phyloP scores from a whole-genome alignment of 2,797 vertebrate genomes.

The Epinephelus malabaricus region DNA sequence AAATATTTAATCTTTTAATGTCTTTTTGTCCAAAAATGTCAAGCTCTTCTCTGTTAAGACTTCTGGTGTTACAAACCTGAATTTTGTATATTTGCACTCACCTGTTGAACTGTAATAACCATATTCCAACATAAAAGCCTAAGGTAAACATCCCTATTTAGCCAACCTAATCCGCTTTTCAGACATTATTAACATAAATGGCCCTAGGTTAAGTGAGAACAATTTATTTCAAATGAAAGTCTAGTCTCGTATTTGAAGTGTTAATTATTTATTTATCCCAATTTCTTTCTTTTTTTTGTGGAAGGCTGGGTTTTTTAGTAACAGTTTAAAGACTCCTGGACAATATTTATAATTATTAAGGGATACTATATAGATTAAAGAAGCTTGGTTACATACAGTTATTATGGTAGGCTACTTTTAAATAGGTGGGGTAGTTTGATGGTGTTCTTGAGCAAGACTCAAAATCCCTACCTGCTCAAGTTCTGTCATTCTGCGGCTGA shows the following conservation, averaged over 20 bases:
- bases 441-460: not conserved
- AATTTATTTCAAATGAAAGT: not conserved
- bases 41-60: too few relatives aligned
- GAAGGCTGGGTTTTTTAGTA: too few relatives aligned
- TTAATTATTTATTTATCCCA: not conserved
- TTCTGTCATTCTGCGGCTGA: not conserved
- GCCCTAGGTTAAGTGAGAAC: not conserved
- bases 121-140: too few relatives aligned
- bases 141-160: too few relatives aligned
- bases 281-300: too few relatives aligned
- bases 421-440: not conserved
- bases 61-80: too few relatives aligned
- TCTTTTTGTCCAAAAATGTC: too few relatives aligned
- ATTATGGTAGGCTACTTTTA: not conserved
- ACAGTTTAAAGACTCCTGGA: constrained; percentile 57
- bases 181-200: not conserved
- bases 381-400: not conserved
- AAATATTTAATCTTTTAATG: too few relatives aligned
- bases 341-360: constrained; percentile 54
- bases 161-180: not conserved
- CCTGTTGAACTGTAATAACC: too few relatives aligned
- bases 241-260: not conserved
- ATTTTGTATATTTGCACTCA: too few relatives aligned
- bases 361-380: not conserved
- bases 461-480: not conserved